phyloP scores from a whole-genome alignment of 2,888 invertebrate species.

The Beris morrisii region DNA sequence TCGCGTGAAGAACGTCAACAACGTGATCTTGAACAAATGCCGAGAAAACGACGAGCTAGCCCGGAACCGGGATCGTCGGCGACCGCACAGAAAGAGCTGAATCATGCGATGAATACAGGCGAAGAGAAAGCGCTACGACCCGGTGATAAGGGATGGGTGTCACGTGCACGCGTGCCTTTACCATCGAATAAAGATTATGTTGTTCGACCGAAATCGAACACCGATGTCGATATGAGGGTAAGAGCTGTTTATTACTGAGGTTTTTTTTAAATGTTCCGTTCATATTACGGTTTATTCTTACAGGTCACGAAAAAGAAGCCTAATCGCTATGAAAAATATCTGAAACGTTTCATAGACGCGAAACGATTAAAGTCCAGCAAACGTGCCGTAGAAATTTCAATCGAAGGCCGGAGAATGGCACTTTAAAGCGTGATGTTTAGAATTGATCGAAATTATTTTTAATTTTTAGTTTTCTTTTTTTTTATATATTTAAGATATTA shows the following conservation, averaged over 20 bases:
- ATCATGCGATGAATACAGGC: conserved; percentile 62
- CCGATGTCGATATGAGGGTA: conserved; percentile 84
- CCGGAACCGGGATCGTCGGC: conserved; percentile 55
- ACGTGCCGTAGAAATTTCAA: conserved; percentile 91
- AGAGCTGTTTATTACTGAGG: conserved; percentile 45
- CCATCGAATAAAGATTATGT: conserved; percentile 98
- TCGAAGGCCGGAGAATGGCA: conserved; percentile 95
- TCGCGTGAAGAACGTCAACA: conserved; percentile 92
- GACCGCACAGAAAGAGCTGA: conserved; percentile 57
- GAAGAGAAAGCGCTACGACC: conserved; percentile 77
- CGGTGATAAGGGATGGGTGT: conserved; percentile 95
- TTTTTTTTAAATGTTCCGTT: conserved; percentile 24
- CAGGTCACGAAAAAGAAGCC: conserved; percentile 80
- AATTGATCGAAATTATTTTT: conserved; percentile 10
- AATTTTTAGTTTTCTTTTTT: conserved; percentile 6
- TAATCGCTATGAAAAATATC: conserved; percentile 89
- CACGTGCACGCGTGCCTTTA: conserved; percentile 89
- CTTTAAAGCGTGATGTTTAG: conserved; percentile 61
- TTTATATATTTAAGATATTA: conserved; percentile 1
- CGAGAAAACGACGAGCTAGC: conserved; percentile 54
- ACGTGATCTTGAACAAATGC: conserved; percentile 86
- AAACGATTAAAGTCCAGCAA: conserved; percentile 77
- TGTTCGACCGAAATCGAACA: conserved; percentile 87
- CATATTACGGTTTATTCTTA: conserved; percentile 40
- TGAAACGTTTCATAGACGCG: conserved; percentile 85